Base-by-base conservation (phyloP, 2,888 invertebrate species). In the Habrosyne pyritoides region DNA sequence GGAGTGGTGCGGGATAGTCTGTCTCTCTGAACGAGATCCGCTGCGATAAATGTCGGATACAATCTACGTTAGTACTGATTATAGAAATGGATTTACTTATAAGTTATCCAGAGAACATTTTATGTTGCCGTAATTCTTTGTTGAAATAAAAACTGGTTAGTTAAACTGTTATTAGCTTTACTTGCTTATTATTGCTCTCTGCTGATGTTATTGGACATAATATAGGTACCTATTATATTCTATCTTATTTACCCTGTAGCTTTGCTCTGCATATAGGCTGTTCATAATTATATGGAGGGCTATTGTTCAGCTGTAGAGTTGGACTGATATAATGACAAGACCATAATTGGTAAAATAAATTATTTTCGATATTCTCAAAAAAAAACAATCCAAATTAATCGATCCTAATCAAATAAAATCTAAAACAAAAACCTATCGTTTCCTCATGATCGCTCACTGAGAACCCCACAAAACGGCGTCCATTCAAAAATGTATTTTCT, bases 1-100 rank as follows among this genome's bases (percentile, higher is more conserved):
- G 92, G 91, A 91, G 85, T 84, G 84, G 77, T 83, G 84, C 84
- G 85, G 90, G 87, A 84, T 87, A 84, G 86, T 90, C 86, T 84
- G 90, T 91, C 87, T 89, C 83, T 84, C 69, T 73, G 79, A 83
- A 79, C 83, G 83, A 86, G 88, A 90, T 91, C 76, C 71, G 67
- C 67, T 69, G 69, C 82, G 91, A 91, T 91, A 91, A 89, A 79
- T 72, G 81, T 71, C 66, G 79, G 84, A 85, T 87, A 87, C 87
- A 79, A 88, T 87, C 86, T 80, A 86, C 81, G 82, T 86, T 85
- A 82, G 83, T 85, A 84, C 88, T 88, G 85, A 88, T 90, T 87
- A 89, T 83, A 88, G 80, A 84, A 85, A 87, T 84, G 83, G 79
- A 86, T 88, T 85, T 84, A 81, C 83, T 84, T 81, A 79, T 75